Percentiles rank a stretch among this genome's conserved stretches.
These are phyloP conservation scores for Bolinopsis microptera DNA, from an alignment of 37 sponge, comb jelly and placozoan species.

Conservation along the genomic window DNA sequence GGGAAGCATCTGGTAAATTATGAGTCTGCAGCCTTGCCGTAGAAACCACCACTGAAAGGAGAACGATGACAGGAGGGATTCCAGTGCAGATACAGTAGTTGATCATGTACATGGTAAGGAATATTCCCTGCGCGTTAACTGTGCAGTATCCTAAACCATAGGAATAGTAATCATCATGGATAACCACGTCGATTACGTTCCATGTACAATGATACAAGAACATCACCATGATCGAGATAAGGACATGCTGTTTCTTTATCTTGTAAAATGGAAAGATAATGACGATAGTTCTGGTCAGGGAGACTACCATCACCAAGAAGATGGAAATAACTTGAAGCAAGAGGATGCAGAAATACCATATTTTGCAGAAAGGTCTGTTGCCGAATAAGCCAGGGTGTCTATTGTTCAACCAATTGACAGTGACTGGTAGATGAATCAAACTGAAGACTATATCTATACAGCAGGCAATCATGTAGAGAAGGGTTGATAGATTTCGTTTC, in stretches of 20 bases:
- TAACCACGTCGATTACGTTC: not conserved
- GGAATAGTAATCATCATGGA: not conserved
- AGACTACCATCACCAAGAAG: not conserved
- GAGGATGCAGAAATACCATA: not conserved
- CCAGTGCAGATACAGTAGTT: not conserved
- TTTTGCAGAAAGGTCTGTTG: not conserved
- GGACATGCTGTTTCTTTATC: not conserved
- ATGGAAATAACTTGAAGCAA: not conserved
- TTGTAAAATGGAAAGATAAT: not conserved
- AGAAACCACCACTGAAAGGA: not conserved
- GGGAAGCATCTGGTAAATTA: not conserved
- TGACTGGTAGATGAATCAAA: not conserved
- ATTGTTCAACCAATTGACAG: not conserved
- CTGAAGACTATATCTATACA: not conserved
- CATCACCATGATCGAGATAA: not conserved
- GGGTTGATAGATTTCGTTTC: not conserved
- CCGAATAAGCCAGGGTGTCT: not conserved
- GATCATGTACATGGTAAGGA: not conserved
- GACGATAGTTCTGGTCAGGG: not conserved
- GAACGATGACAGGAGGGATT: not conserved
- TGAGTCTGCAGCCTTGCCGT: not conserved
- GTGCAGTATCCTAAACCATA: not conserved
- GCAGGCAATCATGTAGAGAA: not conserved
- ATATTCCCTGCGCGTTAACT: not conserved
- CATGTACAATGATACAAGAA: not conserved